Evolutionary conservation across 2,113 vertebrate genomes (phyloP).

Genomic region (Prionailurus viverrinus): DNA sequence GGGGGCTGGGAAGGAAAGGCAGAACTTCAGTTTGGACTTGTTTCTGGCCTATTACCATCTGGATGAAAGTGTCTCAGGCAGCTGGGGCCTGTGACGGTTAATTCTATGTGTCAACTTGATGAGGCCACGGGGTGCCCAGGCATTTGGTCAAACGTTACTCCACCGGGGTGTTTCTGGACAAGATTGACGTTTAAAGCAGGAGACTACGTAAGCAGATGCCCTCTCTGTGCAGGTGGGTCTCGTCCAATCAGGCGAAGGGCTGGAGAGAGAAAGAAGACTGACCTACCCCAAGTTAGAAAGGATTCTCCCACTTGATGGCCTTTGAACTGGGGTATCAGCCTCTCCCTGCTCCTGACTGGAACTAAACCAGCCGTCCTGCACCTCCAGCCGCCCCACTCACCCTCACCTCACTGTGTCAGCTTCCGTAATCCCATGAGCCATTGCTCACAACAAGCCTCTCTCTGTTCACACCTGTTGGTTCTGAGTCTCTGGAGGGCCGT

Average conservation of each 20-base stretch:
- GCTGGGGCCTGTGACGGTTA: neutral
- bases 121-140: neutral
- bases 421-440: accelerated
- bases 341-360: neutral
- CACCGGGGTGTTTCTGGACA: neutral
- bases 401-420: neutral
- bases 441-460: too few relatives aligned
- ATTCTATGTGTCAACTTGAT: neutral
- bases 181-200: accelerated
- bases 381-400: neutral
- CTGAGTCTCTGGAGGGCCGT: neutral
- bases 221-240: neutral
- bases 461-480: too few relatives aligned
- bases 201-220: neutral
- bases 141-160: neutral
- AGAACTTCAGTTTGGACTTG: neutral
- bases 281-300: neutral
- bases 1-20: neutral
- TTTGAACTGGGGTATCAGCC: neutral
- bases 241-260: neutral
- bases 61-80: accelerated
- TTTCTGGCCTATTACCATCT: accelerated
- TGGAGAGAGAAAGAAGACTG: neutral
- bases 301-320: neutral
- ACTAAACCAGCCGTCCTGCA: neutral